A percentile compares a stretch with the other conserved stretches of the same genome.
Evolutionary conservation across 2,113 vertebrate species (phyloP).

Genomic region (Charina bottae): DNA sequence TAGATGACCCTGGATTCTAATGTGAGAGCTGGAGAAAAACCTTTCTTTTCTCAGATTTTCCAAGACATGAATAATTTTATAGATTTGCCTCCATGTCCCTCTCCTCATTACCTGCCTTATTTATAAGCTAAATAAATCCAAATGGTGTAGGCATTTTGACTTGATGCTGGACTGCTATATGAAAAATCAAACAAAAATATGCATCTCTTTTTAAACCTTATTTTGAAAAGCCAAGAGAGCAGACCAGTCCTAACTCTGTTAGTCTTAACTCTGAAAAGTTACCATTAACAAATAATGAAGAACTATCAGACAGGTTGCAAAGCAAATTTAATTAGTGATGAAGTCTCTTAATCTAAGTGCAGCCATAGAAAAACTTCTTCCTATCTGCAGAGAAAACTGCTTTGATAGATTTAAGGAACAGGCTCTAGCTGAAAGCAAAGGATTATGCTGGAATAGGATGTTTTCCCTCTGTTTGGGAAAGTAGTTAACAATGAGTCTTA

Average conservation of each 20-base stretch:
- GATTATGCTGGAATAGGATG: not conserved
- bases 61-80: not conserved
- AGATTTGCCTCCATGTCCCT: not conserved
- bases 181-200: not conserved
- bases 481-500: not conserved
- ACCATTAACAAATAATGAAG: not conserved
- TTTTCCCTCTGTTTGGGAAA: not conserved
- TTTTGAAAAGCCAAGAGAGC: not conserved
- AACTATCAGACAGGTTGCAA: not conserved
- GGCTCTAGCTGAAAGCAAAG: not conserved
- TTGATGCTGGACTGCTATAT: not conserved
- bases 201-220: not conserved
- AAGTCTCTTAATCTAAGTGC: not conserved
- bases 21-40: not conserved
- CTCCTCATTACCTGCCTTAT: not conserved
- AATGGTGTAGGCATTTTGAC: not conserved
- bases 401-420: not conserved
- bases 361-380: not conserved
- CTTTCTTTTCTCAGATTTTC: not conserved
- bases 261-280: not conserved
- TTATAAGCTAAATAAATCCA: not conserved
- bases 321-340: not conserved
- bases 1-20: not conserved
- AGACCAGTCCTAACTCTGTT: not conserved
- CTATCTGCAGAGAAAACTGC: not conserved